Conservation (phyloP, 2,888 invertebrate genomes). For the Melinopterus prodromus region DNA sequence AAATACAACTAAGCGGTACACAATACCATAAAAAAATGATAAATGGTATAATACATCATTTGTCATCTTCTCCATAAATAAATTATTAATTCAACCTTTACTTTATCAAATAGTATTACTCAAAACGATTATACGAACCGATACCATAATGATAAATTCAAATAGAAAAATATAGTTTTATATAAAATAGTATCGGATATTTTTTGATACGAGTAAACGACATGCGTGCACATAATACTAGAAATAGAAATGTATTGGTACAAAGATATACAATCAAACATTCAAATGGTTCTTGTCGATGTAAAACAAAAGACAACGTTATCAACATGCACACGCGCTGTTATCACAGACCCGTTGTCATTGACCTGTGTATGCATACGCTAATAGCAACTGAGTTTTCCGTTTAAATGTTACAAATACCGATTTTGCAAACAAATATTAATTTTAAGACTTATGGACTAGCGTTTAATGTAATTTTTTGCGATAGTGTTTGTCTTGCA, state of each 20-base stretch:
- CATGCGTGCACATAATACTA: no score
- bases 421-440: not conserved
- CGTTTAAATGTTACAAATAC: slow-evolving; percentile 6
- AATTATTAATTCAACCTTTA: no score
- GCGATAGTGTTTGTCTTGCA: not conserved
- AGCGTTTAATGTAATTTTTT: not conserved
- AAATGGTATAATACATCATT: no score
- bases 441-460: not conserved
- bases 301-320: slow-evolving; percentile 13
- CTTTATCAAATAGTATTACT: no score
- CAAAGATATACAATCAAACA: not conserved
- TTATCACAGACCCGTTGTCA: slow-evolving; percentile 23
- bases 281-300: not conserved
- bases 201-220: no score
- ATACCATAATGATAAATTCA: no score
- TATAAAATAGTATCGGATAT: no score
- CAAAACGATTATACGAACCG: no score
- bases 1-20: no score
- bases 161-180: no score
- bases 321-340: slow-evolving; percentile 10
- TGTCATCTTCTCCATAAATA: no score
- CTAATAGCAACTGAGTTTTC: not conserved
- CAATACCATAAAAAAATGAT: no score
- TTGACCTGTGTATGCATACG: slow-evolving; percentile 24
- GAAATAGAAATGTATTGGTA: not conserved